These are phyloP conservation scores for Piscicola geometra DNA, from an alignment of 2,888 invertebrate genomes.

Conservation along the genomic window DNA sequence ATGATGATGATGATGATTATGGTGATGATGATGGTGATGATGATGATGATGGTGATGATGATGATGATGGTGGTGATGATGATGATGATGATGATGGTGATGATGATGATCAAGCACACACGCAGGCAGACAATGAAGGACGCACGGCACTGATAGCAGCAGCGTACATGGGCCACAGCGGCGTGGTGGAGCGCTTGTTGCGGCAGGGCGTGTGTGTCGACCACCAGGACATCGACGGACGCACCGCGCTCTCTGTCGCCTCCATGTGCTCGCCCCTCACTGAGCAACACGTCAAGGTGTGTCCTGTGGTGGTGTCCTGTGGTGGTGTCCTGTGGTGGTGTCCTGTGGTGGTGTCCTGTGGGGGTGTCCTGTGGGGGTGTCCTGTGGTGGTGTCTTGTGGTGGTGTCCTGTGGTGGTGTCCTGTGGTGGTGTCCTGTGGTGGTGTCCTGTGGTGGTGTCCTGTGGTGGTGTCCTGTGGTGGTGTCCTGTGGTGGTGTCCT, in stretches of 20 bases:
- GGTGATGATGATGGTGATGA: too few species aligned
- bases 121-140: constrained; percentile 55
- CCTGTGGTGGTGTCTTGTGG: too few species aligned
- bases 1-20: too few species aligned
- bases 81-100: constrained; percentile 18
- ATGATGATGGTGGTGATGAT: neutral
- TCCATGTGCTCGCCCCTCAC: constrained; percentile 58
- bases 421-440: too few species aligned
- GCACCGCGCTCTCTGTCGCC: constrained; percentile 74
- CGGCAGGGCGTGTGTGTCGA: constrained; percentile 60
- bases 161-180: constrained; percentile 72
- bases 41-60: neutral
- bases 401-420: neutral
- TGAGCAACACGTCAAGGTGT: constrained; percentile 50
- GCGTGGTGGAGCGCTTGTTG: constrained; percentile 53
- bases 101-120: too few species aligned
- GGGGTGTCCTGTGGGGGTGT: too few species aligned
- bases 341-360: too few species aligned
- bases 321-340: too few species aligned
- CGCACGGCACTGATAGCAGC: constrained; percentile 59
- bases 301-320: neutral
- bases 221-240: constrained; percentile 79
- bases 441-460: too few species aligned
- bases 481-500: too few species aligned
- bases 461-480: too few species aligned